Base-by-base conservation (phyloP, 2,797 vertebrate species). In the Xiphorhynchus erythropygius region DNA sequence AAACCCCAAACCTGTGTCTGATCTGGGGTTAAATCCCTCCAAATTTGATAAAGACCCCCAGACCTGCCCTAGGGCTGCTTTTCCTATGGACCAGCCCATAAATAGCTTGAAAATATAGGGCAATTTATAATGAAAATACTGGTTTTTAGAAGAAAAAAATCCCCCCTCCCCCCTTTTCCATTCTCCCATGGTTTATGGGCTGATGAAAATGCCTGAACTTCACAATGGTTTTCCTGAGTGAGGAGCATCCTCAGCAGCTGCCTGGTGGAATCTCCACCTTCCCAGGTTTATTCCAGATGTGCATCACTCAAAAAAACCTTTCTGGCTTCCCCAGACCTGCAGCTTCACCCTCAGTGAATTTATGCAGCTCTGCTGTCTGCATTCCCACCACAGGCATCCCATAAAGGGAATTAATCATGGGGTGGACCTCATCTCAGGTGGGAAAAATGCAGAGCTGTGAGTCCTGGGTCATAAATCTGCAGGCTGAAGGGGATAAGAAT, bases 221-320 rank as follows among this genome's bases (percentile, higher is more conserved):
- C 28, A 8, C 13, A 13, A 25, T 3, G 30, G 6, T 13, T 89
- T 89, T 46, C 65, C 87, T 49, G 70, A 39, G 50, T 13, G 60
- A 33, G 0, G 18, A 70, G 55, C 55, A 67, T 14, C 78, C 55
- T 80, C 7, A 3, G 49, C 63, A 90, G 37, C 49, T 63, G 80
- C 28, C 18, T 17, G 9, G 41, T 4, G 44, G 70, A 32, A 23
- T 50, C 60, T 46, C 73, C 32, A 3, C 30, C 27, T 8, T 15
- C 22, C 28, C 44, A 10, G 53, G 37, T 83, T 90, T 57, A 41
- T 77, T 90, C 89, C 89, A 73, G 84, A 17, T 57, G 67, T 71
- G 42, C 44, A 18, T 27, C 7, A 9, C 22, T 46, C 9, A 4
- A 13, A 10, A 5, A 42, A 22, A 24, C 47, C 81, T 83, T 70